Evolutionary conservation across 2,797 vertebrate genomes (phyloP).

Genomic region (Heteromormyrus szaboi): DNA sequence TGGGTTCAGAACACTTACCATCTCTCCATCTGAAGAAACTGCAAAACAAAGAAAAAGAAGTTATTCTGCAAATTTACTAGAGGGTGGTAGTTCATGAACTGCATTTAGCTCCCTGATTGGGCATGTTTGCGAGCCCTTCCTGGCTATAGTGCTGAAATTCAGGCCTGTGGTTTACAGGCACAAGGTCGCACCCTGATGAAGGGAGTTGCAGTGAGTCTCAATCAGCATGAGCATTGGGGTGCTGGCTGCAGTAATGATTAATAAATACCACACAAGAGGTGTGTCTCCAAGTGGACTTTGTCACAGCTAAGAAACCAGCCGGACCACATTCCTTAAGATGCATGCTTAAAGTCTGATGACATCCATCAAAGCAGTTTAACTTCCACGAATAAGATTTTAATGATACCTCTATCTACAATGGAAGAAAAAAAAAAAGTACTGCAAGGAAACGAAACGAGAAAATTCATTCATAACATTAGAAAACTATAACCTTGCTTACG

Average conservation of each 20-base stretch:
- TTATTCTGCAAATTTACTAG: neutral
- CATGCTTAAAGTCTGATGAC: neutral
- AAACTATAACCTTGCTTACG: neutral
- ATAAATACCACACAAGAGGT: neutral
- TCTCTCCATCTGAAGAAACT: conserved; percentile 82
- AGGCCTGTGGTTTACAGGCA: neutral
- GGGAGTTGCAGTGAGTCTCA: neutral
- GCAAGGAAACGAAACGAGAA: neutral
- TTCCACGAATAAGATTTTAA: neutral
- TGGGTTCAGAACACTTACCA: conserved; percentile 68
- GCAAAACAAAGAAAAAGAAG: conserved; percentile 38
- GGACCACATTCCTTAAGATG: conserved; percentile 5
- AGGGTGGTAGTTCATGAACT: neutral
- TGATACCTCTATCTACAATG: neutral
- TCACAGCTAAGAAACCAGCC: neutral
- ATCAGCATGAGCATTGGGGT: neutral
- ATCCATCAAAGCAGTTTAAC: neutral
- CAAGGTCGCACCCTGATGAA: neutral
- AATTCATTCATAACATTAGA: neutral
- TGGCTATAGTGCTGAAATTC: neutral
- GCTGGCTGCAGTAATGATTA: neutral
- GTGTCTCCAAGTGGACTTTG: neutral
- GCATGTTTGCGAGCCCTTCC: neutral
- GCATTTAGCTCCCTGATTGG: neutral
- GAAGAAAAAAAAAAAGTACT: neutral